Percentiles rank a stretch among this genome's conserved stretches.
phyloP scores from a whole-genome alignment of 2,888 invertebrate genomes.

The Torymus auratus region DNA sequence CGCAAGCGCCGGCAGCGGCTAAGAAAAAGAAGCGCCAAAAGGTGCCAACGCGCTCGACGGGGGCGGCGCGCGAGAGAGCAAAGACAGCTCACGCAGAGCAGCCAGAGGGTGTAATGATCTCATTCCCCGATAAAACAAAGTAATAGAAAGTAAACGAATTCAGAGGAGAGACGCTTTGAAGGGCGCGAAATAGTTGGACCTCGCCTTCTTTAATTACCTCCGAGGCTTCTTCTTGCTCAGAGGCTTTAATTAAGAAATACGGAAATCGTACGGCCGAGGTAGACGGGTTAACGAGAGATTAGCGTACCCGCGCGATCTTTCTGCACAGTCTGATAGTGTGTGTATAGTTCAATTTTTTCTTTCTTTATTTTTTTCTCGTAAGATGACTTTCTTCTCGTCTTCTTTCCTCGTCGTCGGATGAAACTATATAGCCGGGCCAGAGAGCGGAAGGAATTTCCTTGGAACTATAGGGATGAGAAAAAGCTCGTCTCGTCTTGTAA shows the following conservation, averaged over 20 bases:
- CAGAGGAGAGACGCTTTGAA: slow-evolving; percentile 53
- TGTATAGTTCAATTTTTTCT: slow-evolving; percentile 17
- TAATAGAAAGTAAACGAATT: slow-evolving; percentile 74
- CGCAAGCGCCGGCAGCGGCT: slow-evolving; percentile 62
- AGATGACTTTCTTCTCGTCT: not conserved
- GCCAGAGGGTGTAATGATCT: slow-evolving; percentile 70
- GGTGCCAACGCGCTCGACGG: slow-evolving; percentile 58
- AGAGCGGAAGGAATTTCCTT: slow-evolving; percentile 4
- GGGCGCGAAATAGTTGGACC: slow-evolving; percentile 43
- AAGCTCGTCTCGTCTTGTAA: slow-evolving; percentile 43
- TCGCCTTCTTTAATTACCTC: slow-evolving; percentile 57
- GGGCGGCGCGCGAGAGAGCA: too few relatives aligned
- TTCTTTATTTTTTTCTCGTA: not conserved
- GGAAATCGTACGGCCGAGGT: slow-evolving; percentile 36
- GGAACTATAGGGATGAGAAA: too few relatives aligned
- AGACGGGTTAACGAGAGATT: slow-evolving; percentile 15
- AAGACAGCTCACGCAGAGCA: not conserved
- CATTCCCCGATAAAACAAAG: slow-evolving; percentile 73
- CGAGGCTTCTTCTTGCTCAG: not conserved
- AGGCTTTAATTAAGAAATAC: slow-evolving; percentile 59
- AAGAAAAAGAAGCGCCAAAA: slow-evolving; percentile 59
- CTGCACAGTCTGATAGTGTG: not conserved
- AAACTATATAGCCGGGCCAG: not conserved
- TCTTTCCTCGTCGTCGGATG: not conserved
- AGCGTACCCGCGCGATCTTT: not conserved